phyloP scores from a whole-genome alignment of 2,888 invertebrate genomes.

The Gibbula magus region DNA sequence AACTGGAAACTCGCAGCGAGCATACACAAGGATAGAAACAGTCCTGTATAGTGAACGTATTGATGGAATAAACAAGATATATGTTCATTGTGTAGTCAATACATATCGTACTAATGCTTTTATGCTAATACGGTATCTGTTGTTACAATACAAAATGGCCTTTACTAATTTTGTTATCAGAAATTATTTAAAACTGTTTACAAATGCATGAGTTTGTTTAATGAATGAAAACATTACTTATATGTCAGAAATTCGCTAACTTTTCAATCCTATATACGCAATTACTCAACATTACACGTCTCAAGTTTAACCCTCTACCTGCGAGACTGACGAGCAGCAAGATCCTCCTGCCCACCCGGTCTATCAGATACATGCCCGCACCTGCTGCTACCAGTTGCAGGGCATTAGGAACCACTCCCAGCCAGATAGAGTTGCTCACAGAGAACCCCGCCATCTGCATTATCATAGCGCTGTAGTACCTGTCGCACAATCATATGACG shows the following conservation, averaged over 20 bases:
- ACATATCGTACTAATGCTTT: no score
- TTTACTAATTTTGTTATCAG: no score
- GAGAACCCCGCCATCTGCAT: slow-evolving; percentile 76
- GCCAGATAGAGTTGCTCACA: slow-evolving; percentile 76
- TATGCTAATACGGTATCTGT: no score
- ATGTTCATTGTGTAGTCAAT: no score
- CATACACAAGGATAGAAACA: slow-evolving; percentile 70
- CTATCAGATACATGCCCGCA: slow-evolving; percentile 76
- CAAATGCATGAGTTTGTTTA: no score
- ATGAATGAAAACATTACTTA: no score
- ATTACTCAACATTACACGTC: no score
- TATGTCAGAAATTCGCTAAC: no score
- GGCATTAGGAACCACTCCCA: slow-evolving; percentile 74
- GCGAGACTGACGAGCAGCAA: slow-evolving; percentile 57
- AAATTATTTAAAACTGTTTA: no score
- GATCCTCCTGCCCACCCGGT: slow-evolving; percentile 75
- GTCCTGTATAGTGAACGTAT: slow-evolving; percentile 53
- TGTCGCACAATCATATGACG: no score
- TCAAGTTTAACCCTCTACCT: slow-evolving; percentile 58
- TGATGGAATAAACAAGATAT: not conserved
- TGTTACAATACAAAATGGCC: no score
- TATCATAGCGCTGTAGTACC: slow-evolving; percentile 78
- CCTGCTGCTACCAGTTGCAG: slow-evolving; percentile 77
- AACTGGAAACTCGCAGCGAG: slow-evolving; percentile 75
- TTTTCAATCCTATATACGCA: no score